Base-by-base conservation (phyloP, 2,113 vertebrate genomes). In the Polyodon spathula region DNA sequence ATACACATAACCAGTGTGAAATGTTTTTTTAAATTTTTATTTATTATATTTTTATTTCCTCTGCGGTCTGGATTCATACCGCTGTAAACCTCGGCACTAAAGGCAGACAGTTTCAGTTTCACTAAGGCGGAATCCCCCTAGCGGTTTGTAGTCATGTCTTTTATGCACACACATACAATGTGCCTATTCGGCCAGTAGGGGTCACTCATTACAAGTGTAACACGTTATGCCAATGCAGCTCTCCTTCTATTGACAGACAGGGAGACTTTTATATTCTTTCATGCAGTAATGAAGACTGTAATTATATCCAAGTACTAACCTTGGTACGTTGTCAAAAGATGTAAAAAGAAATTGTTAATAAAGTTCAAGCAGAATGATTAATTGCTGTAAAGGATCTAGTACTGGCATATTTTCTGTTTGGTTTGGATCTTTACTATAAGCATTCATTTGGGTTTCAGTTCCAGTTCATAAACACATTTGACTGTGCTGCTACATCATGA, bases 391-490 rank as follows among this genome's bases (percentile, higher is more conserved):
- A 71, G 67, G 64, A n/a, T 52, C 40, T 58, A 67, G 69, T 43
- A n/a, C 68, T 83, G 78, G 81, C 78, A 70, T 27, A 55, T 61
- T 61, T 56, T 75, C 65, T 80, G 78, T 83, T 83, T 80, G 66
- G 64, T 51, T 83, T 85, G 80, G 83, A 81, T 16, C 6, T 52
- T 37, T 54, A 62, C 16, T 40, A 15, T 63, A 67, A 56, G 68
- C 69, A 62, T 72, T 75, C 68, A 60, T 75, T 74, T 75, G 77
- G 69, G 61, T 72, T 62, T 66, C 37, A 46, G 63, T 68, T 77
- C 75, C 73, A 69, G 16, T 14, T 42, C 39, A 46, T 17, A 3
- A 64, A 14, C 50, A 12, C 14, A 44, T 50, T 6, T n/a, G 10
- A 12, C 51, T 10, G 48, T 27, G 40, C 39, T 9, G 15, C 37